Percentiles rank a stretch among this genome's conserved stretches.
Conservation (phyloP, 2,113 vertebrate species). For the Corythornis madagascariensis region DNA sequence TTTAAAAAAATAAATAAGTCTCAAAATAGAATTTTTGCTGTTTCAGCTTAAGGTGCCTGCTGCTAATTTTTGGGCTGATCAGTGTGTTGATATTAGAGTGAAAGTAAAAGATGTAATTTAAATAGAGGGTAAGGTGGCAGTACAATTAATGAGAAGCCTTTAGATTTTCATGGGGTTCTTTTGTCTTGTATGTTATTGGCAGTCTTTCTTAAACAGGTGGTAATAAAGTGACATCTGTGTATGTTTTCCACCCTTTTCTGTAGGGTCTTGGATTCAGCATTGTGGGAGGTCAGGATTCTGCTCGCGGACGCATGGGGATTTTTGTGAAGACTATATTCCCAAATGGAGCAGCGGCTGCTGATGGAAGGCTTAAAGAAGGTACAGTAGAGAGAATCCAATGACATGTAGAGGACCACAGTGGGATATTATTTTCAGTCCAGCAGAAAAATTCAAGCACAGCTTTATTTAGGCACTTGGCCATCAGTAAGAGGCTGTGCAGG, state of each 20-base stretch:
- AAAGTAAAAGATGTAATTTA: not conserved
- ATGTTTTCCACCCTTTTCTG: not conserved
- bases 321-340: slow-evolving; percentile 98
- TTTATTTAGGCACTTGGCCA: not conserved
- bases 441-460: not conserved
- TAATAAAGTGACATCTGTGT: not conserved
- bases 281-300: slow-evolving; percentile 95
- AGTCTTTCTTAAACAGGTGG: not conserved
- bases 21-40: not conserved
- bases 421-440: not conserved
- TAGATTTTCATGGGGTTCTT: not conserved
- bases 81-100: not conserved
- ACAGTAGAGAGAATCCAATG: not conserved
- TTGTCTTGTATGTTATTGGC: not conserved
- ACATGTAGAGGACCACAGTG: not conserved
- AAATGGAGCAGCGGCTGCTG: slow-evolving; percentile 91
- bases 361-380: slow-evolving; percentile 96
- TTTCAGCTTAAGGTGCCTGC: not conserved
- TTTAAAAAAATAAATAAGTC: not conserved
- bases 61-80: not conserved
- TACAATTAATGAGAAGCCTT: not conserved
- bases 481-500: not conserved
- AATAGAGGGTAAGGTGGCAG: not conserved
- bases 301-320: slow-evolving; percentile 95
- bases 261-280: slow-evolving; percentile 97